These are phyloP conservation scores for Burhinus oedicnemus DNA, from an alignment of 2,113 vertebrate species.

Conservation along the genomic window DNA sequence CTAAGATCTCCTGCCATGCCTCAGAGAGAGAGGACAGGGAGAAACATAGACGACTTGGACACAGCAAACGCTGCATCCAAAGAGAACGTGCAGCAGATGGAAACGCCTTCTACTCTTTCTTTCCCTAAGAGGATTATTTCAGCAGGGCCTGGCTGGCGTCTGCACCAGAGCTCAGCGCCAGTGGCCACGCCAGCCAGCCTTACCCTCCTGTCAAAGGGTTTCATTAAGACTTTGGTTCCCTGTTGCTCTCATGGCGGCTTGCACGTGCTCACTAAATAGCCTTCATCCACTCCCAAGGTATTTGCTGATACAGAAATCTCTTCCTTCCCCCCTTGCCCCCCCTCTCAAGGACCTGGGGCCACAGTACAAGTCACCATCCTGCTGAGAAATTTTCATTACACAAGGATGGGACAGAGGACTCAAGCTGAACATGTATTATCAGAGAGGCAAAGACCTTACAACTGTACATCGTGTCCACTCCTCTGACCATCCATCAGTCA, in stretches of 20 bases:
- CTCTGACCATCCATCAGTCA: neutral
- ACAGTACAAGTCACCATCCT: constrained; percentile 25
- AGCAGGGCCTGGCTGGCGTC: constrained; percentile 39
- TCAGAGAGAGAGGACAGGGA: neutral
- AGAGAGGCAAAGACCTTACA: neutral
- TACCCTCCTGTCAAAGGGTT: constrained; percentile 58
- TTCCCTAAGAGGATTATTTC: constrained; percentile 77
- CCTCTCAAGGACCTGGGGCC: neutral
- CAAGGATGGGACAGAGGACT: neutral
- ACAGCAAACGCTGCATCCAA: neutral
- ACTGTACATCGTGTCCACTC: neutral
- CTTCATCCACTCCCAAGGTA: constrained; percentile 18
- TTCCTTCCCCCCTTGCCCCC: neutral
- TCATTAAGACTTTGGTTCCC: constrained; percentile 75
- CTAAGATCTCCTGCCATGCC: neutral
- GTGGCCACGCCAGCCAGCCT: neutral
- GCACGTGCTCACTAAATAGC: constrained; percentile 34
- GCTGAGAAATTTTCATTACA: constrained; percentile 68
- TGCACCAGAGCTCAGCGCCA: constrained; percentile 46
- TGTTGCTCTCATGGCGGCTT: constrained; percentile 42
- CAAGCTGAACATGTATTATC: neutral
- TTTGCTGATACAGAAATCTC: constrained; percentile 70
- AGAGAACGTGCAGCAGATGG: neutral
- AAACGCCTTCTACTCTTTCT: constrained; percentile 57
- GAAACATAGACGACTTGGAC: neutral